These are phyloP conservation scores for Rallus limicola DNA, from an alignment of 2,113 vertebrate species.

Conservation along the genomic window DNA sequence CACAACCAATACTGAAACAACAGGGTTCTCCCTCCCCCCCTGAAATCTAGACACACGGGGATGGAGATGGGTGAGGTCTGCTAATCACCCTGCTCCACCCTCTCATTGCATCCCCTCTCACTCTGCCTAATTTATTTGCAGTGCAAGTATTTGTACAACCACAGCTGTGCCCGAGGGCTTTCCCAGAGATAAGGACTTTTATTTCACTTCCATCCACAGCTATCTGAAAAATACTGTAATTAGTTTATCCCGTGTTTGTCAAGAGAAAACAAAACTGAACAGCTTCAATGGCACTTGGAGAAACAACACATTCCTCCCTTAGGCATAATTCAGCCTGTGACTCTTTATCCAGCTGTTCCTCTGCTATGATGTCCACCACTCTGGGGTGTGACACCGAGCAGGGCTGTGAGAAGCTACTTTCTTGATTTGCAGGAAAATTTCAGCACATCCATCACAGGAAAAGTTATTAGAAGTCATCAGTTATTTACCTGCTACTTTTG, in stretches of 20 bases:
- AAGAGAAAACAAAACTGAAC: slow-evolving; percentile 21
- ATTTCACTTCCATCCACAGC: background rate
- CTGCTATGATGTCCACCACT: background rate
- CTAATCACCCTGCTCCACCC: background rate
- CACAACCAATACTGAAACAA: background rate
- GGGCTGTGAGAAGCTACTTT: rapidly evolving
- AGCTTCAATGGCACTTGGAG: background rate
- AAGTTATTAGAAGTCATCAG: background rate
- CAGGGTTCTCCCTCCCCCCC: background rate
- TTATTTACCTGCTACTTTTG: background rate
- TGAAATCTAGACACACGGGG: background rate
- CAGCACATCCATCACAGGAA: background rate
- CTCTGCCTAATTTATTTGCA: slow-evolving; percentile 3
- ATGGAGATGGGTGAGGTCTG: background rate
- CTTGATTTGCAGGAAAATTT: background rate
- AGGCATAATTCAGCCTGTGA: background rate
- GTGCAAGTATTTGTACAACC: slow-evolving; percentile 15
- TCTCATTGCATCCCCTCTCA: background rate
- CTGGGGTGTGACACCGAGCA: background rate
- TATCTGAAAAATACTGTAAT: slow-evolving; percentile 5
- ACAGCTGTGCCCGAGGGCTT: background rate
- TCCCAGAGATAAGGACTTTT: slow-evolving; percentile 20
- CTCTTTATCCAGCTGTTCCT: background rate
- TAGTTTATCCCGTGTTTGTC: slow-evolving; percentile 22
- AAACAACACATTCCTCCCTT: background rate